These are phyloP conservation scores for Montipora foliosa DNA, from an alignment of 64 coral and sea anemone species.

Conservation along the genomic window DNA sequence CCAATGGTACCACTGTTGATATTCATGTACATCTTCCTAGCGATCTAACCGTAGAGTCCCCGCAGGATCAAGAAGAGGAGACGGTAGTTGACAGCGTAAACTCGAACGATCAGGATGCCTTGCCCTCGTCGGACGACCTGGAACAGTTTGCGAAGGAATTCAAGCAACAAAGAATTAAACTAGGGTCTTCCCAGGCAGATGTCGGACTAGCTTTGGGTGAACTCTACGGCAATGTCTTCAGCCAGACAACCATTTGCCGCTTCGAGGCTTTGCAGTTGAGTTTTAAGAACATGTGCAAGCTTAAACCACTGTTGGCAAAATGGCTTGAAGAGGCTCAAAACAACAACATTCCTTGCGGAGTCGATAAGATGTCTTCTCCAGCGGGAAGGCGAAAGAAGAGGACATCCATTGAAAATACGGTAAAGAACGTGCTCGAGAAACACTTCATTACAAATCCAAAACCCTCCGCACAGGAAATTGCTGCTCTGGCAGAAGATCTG, in stretches of 20 bases:
- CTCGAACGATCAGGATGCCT: background rate
- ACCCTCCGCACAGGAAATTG: conserved; percentile 61
- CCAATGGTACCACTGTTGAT: background rate
- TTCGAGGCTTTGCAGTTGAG: conserved; percentile 95
- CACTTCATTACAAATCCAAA: conserved; percentile 56
- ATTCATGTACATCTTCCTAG: background rate
- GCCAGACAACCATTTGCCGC: conserved; percentile 95
- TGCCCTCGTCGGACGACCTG: conserved; percentile 74
- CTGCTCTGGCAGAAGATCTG: conserved; percentile 44
- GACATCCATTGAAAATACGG: conserved; percentile 68
- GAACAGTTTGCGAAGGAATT: conserved; percentile 89
- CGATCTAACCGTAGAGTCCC: background rate
- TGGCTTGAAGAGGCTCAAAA: conserved; percentile 70
- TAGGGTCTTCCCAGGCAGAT: conserved; percentile 90
- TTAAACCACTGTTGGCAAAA: conserved; percentile 84
- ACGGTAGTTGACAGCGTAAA: conserved; percentile 1
- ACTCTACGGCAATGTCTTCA: conserved; percentile 80
- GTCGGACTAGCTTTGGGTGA: conserved; percentile 86
- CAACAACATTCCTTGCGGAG: conserved; percentile 4
- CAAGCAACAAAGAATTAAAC: conserved; percentile 77
- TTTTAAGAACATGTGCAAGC: conserved; percentile 92
- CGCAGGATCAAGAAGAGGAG: background rate
- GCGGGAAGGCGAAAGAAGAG: conserved; percentile 65
- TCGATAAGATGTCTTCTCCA: conserved; percentile 1
- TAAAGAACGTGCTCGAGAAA: conserved; percentile 59